phyloP scores from a whole-genome alignment of 2,797 vertebrate species.

The Gymnoscopelus microlampas region DNA sequence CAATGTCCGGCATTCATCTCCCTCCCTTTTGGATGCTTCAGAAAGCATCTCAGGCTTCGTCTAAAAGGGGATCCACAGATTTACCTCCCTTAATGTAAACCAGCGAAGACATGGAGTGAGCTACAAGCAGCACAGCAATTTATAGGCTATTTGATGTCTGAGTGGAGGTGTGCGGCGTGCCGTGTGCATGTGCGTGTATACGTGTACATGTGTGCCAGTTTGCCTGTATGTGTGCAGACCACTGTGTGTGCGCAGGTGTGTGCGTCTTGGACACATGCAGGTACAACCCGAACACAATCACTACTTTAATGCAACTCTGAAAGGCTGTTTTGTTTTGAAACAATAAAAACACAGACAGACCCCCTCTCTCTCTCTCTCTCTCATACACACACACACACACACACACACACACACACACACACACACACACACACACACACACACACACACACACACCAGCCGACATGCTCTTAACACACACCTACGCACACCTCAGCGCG shows the following conservation, averaged over 20 bases:
- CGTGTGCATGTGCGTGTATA: constrained; percentile 67
- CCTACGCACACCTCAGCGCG: constrained; percentile 71
- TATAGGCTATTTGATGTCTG: constrained; percentile 63
- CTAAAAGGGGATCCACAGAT: constrained; percentile 34
- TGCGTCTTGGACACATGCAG: constrained; percentile 1
- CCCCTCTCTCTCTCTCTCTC: constrained; percentile 25
- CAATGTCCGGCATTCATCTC: constrained; percentile 19
- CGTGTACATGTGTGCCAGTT: constrained; percentile 53
- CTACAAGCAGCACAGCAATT: constrained; percentile 53
- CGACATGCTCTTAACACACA: constrained; percentile 57
- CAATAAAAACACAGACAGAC: constrained; percentile 55
- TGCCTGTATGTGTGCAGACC: constrained; percentile 59
- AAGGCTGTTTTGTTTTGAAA: constrained; percentile 77
- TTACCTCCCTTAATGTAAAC: constrained; percentile 57
- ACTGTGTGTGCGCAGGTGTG: constrained; percentile 32
- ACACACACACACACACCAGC: constrained; percentile 39
- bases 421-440: constrained; percentile 22
- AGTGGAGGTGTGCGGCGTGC: constrained; percentile 44
- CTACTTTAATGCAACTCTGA: constrained; percentile 68
- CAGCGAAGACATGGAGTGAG: constrained; percentile 37
- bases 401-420: constrained; percentile 29
- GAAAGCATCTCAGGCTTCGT: constrained; percentile 31
- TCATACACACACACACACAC: neutral
- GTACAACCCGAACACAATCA: constrained; percentile 5
- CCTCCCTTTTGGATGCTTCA: constrained; percentile 24